These are phyloP conservation scores for Teleogryllus oceanicus DNA, from an alignment of 2,888 invertebrate genomes.

Conservation along the genomic window DNA sequence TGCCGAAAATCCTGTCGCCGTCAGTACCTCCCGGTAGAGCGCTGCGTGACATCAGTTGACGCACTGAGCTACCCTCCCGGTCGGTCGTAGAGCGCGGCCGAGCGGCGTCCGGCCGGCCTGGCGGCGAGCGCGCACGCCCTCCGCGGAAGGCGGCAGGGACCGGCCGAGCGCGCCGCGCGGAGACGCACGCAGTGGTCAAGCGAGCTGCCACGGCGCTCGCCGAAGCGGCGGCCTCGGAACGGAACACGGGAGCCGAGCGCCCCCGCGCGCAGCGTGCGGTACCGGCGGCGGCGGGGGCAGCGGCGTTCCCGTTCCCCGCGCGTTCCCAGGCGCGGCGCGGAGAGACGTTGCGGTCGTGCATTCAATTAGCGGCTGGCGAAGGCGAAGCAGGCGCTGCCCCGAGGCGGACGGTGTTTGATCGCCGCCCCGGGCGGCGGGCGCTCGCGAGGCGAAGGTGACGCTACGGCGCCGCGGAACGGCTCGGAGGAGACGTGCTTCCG, in stretches of 20 bases:
- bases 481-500: neutral
- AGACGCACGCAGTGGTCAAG: neutral
- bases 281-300: neutral
- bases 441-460: neutral
- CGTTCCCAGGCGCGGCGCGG: neutral
- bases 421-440: neutral
- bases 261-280: slow-evolving; percentile 3
- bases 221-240: neutral
- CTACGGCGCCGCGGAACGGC: neutral
- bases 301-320: neutral
- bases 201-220: neutral
- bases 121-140: neutral
- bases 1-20: no score
- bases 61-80: no score
- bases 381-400: no score
- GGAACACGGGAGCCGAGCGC: neutral
- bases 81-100: neutral
- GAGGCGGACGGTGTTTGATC: no score
- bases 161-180: neutral
- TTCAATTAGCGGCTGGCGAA: neutral
- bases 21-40: no score
- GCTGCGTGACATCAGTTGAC: no score
- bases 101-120: neutral
- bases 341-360: neutral
- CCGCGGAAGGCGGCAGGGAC: neutral